These are phyloP conservation scores for Misgurnus mizolepis DNA, from an alignment of 2,113 vertebrate species.

Conservation along the genomic window DNA sequence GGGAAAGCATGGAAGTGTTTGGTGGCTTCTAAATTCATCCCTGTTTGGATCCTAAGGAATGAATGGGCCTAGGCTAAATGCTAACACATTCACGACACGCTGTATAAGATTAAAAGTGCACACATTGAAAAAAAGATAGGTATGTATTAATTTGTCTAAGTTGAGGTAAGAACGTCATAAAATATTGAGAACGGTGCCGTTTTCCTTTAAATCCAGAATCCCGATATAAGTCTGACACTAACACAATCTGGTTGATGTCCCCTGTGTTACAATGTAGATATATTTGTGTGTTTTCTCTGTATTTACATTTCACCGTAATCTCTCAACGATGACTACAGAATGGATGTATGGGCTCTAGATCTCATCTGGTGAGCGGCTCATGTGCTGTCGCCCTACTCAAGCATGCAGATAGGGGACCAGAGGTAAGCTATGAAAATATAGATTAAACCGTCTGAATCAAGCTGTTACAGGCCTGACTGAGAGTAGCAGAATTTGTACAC, in stretches of 20 bases:
- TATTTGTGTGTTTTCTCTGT: conserved; percentile 11
- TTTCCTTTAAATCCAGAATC: not conserved
- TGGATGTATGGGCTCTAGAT: not conserved
- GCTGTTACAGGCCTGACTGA: not conserved
- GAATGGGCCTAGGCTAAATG: no score
- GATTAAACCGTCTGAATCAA: conserved; percentile 1
- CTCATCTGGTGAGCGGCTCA: not conserved
- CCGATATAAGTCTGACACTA: not conserved
- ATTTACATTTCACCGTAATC: conserved; percentile 31
- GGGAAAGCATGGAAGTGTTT: no score
- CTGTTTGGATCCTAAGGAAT: no score
- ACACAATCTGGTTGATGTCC: not conserved
- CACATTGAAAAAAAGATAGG: no score
- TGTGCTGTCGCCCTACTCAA: no score
- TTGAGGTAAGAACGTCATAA: no score
- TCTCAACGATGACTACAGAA: conserved; percentile 4
- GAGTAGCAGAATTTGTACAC: not conserved
- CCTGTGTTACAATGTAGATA: not conserved
- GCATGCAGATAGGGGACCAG: not conserved
- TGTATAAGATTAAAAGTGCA: no score
- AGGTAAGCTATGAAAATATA: not conserved
- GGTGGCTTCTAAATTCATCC: no score
- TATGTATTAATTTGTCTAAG: no score
- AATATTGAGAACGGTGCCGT: no score
- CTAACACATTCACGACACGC: no score